phyloP scores from a whole-genome alignment of 1,140 invertebrate species.

The Musca vetustissima region DNA sequence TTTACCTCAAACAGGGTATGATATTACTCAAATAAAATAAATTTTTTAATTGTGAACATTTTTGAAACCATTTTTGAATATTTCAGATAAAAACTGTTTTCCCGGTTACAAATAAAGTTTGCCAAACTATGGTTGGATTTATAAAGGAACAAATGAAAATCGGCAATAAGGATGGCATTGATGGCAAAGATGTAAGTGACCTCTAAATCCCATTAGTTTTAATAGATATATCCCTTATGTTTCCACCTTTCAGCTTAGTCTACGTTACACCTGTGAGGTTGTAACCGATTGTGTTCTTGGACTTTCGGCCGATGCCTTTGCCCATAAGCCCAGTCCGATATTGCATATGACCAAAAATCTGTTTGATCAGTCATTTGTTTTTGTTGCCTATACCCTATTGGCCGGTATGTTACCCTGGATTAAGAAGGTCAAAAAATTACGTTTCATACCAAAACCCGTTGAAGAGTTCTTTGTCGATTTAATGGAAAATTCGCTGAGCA shows the following conservation, averaged over 20 bases:
- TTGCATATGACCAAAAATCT: constrained; percentile 36
- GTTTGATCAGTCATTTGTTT: constrained; percentile 32
- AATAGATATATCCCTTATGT: not conserved
- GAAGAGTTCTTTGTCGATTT: constrained; percentile 48
- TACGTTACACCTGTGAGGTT: constrained; percentile 57
- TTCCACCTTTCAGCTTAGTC: constrained; percentile 36
- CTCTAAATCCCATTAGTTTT: too few species aligned
- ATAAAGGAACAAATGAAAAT: constrained; percentile 37
- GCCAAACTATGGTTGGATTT: constrained; percentile 38
- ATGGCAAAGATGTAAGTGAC: constrained; percentile 43
- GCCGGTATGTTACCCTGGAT: constrained; percentile 35
- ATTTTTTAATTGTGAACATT: too few species aligned
- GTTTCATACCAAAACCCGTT: constrained; percentile 35
- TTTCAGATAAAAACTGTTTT: constrained; percentile 43
- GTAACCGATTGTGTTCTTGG: constrained; percentile 59
- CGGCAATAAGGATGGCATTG: constrained; percentile 30
- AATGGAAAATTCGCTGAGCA: constrained; percentile 41
- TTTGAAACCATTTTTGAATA: too few species aligned
- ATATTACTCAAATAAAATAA: not conserved
- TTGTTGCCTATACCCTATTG: constrained; percentile 34
- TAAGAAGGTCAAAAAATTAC: constrained; percentile 30
- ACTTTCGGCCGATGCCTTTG: constrained; percentile 52
- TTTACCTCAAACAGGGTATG: constrained; percentile 56
- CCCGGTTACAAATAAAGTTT: constrained; percentile 46
- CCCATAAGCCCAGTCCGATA: constrained; percentile 37